These are phyloP conservation scores for Erebia epiphron DNA, from an alignment of 2,888 invertebrate genomes.

Conservation along the genomic window DNA sequence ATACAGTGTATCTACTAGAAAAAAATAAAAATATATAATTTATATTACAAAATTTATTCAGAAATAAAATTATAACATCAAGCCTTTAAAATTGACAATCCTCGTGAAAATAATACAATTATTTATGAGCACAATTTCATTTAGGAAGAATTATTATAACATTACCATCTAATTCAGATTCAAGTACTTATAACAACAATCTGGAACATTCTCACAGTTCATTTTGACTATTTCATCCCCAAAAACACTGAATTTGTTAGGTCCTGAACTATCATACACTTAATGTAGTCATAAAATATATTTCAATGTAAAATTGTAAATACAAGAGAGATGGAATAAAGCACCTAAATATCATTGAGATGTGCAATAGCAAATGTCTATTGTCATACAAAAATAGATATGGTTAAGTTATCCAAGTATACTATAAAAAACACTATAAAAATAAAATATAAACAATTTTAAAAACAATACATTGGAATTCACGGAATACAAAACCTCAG, in stretches of 20 bases:
- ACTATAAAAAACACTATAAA: constrained; percentile 52
- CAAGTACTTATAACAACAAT: constrained; percentile 51
- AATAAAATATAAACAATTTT: constrained; percentile 60
- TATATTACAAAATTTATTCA: constrained; percentile 75
- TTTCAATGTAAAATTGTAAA: constrained; percentile 36
- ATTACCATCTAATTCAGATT: constrained; percentile 50
- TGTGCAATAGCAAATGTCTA: constrained; percentile 39
- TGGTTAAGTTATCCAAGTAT: constrained; percentile 40
- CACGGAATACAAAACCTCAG: constrained; percentile 40
- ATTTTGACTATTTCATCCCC: constrained; percentile 40
- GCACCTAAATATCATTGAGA: constrained; percentile 40
- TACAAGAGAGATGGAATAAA: constrained; percentile 35
- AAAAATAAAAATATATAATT: constrained; percentile 27
- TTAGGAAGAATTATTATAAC: constrained; percentile 62
- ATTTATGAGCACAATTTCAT: constrained; percentile 78
- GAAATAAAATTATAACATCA: constrained; percentile 78
- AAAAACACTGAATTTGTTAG: constrained; percentile 29
- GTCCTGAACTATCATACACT: constrained; percentile 33
- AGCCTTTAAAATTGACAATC: constrained; percentile 79
- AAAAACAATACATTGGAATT: constrained; percentile 62
- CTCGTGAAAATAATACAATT: constrained; percentile 72
- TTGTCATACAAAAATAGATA: constrained; percentile 44
- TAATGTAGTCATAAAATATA: constrained; percentile 34
- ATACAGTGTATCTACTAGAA: no score
- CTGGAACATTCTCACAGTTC: constrained; percentile 55